phyloP scores from a whole-genome alignment of 2,797 vertebrate genomes.

The Anguilla pacifica region DNA sequence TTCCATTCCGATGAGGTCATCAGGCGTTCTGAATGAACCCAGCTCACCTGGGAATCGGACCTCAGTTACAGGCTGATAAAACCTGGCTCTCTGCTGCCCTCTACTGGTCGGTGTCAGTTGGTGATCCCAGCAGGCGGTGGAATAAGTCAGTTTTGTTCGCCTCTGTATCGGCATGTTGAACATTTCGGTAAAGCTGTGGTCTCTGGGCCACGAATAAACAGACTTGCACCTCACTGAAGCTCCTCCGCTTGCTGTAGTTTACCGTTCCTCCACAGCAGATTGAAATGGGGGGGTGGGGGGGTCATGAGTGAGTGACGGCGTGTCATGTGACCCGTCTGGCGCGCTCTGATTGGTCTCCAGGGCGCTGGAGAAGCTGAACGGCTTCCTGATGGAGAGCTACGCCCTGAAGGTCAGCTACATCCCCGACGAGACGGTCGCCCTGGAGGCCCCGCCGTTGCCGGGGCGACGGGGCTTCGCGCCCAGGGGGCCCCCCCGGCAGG shows the following conservation, averaged over 20 bases:
- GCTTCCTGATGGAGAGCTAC: constrained; percentile 93
- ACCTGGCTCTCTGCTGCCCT: constrained; percentile 63
- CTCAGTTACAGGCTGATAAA: constrained; percentile 21
- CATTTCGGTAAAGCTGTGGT: constrained; percentile 7
- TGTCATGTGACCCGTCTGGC: too few relatives aligned
- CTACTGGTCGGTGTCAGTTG: constrained; percentile 59
- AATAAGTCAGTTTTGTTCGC: too few relatives aligned
- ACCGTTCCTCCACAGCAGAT: too few relatives aligned
- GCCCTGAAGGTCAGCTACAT: constrained; percentile 96
- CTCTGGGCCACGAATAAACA: neutral
- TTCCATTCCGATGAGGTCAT: too few relatives aligned
- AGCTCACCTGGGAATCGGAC: neutral
- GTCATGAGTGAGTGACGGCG: too few relatives aligned
- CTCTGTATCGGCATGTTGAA: too few relatives aligned
- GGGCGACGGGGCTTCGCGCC: constrained; percentile 83
- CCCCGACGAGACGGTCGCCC: constrained; percentile 86
- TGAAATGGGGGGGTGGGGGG: too few relatives aligned
- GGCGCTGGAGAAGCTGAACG: constrained; percentile 97
- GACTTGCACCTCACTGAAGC: too few relatives aligned
- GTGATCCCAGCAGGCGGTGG: constrained; percentile 26
- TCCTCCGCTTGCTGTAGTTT: too few relatives aligned
- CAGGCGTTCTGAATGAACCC: too few relatives aligned
- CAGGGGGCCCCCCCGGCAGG: constrained; percentile 84
- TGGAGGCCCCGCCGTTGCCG: constrained; percentile 73
- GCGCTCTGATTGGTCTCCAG: constrained; percentile 57